These are phyloP conservation scores for Bhutanitis thaidina DNA, from an alignment of 2,888 invertebrate species.

Conservation along the genomic window DNA sequence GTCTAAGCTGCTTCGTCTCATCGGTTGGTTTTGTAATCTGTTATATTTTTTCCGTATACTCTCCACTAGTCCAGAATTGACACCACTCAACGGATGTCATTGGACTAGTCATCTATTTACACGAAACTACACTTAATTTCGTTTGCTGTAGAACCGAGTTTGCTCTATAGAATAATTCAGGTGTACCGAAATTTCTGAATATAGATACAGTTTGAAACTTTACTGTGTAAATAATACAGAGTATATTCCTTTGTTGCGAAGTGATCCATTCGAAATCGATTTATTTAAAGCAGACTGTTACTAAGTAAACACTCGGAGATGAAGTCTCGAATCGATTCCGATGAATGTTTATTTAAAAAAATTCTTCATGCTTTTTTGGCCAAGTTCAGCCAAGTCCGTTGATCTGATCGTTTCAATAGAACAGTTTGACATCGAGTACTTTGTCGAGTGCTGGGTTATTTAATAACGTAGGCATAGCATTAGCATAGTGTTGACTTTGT, in stretches of 20 bases:
- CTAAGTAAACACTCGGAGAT: conserved; percentile 72
- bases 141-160: conserved; percentile 34
- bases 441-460: conserved; percentile 46
- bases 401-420: conserved; percentile 44
- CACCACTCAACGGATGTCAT: conserved; percentile 46
- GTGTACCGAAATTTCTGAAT: conserved; percentile 23
- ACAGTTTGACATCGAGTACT: conserved; percentile 54
- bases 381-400: conserved; percentile 57
- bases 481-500: too few species aligned
- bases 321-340: conserved; percentile 65
- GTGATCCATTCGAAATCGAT: conserved; percentile 55
- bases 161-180: conserved; percentile 28
- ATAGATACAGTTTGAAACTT: conserved; percentile 5
- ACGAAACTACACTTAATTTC: conserved; percentile 34
- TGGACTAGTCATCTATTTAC: conserved; percentile 22
- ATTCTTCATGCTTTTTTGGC: conserved; percentile 64
- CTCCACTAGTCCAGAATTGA: conserved; percentile 29
- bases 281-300: conserved; percentile 71
- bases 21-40: conserved; percentile 20
- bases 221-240: conserved; percentile 27
- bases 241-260: conserved; percentile 27
- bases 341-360: conserved; percentile 67
- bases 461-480: conserved; percentile 35
- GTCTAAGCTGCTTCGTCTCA: conserved; percentile 38
- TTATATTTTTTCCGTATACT: conserved; percentile 41